Base-by-base conservation (phyloP, 2,888 invertebrate genomes). In the Brenthis ino region DNA sequence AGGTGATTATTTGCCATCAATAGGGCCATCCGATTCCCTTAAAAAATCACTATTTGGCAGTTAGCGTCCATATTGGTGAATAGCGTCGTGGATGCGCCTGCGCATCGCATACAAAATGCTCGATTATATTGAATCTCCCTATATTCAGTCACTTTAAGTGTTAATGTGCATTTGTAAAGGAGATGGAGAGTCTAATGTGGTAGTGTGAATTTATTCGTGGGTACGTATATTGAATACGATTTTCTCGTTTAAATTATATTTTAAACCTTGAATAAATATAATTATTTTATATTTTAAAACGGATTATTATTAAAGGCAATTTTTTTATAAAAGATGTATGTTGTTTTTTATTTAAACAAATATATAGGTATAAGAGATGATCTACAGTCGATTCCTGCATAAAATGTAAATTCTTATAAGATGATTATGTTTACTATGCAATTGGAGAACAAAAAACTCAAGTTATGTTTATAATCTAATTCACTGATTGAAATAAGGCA, bases 61-160 rank as follows among this genome's bases (percentile, higher is more conserved):
- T 63, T 63, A 63, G 53, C 53, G 63, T 54, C 63, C 63, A 63
- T 63, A 63, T 63, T 53, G 63, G 63, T 54, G 53, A 37, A 43
- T 37, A 54, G 51, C 63, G 53, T 54, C 24, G 53, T 24, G 63
- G 20, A 11, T 53, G 63, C 63, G 63, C 63, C 53, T 43, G 63
- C 53, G 63, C 63, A 54, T 63, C 63, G 63, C 63, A 63, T 63
- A 63, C 53, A 63, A 63, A 63, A 82, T 77, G 66, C 71, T 65
- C 37, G 73, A 76, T 77, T 77, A 79, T 75, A 55, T 67, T 16
- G 53, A 20, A 48, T 60, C 53, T 67, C 43, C 53, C 63, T 60
- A 60, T 54, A 60, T 60, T 14, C 33, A 65, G 47, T 28, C 43
- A 48, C 66, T 53, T 54, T 54, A 54, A 67, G 60, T 61, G 67